Base-by-base conservation (phyloP, 2,113 vertebrate species). In the Silurus meridionalis region DNA sequence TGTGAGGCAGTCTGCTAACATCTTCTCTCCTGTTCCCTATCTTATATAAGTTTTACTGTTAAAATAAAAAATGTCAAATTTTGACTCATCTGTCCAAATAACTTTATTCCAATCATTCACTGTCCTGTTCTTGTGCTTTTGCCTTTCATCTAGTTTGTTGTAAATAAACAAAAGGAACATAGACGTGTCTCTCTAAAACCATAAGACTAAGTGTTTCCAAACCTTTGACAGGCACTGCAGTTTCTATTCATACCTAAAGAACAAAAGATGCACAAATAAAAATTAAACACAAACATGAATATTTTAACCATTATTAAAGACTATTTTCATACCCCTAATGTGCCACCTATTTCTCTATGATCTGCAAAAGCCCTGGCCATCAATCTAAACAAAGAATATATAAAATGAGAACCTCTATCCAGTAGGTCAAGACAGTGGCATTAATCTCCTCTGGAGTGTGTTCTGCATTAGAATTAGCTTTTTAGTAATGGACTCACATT, bases 351-450 rank as follows among this genome's bases (percentile, higher is more conserved):
- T 64, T 90, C 81, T 83, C 13, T 82, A 48, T 66, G 48, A 52
- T 86, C 61, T 87, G 88, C 75, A 78, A 83, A 23, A 11, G 87
- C 77, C 86, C 37, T 64, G 82, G 81, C 88, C 90, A 93, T 88
- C 89, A 90, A 93, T 93, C 84, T 83, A 84, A 71, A 60, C 83
- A 87, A 89, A 89, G 87, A 91, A 89, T 90, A 91, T 90, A 80
- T 81, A 91, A 90, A 91, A 92, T 83, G 23, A 86, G 88, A 89
- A 85, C 88, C 89, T 92, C 89, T 91, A 91, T 92, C 90, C 90
- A 89, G 90, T 83, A 61, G 87, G 89, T 85, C 89, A 89, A 86
- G 84, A 92, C 89, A 92, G 88, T 89, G 90, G 88, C 88, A 93
- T 93, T 93, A 87, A 93, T 93, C 91, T 92, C 85, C 83, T 50